Percentiles rank a stretch among this genome's conserved stretches.
Conservation (phyloP, 2,113 vertebrate species). For the Arenaria interpres region DNA sequence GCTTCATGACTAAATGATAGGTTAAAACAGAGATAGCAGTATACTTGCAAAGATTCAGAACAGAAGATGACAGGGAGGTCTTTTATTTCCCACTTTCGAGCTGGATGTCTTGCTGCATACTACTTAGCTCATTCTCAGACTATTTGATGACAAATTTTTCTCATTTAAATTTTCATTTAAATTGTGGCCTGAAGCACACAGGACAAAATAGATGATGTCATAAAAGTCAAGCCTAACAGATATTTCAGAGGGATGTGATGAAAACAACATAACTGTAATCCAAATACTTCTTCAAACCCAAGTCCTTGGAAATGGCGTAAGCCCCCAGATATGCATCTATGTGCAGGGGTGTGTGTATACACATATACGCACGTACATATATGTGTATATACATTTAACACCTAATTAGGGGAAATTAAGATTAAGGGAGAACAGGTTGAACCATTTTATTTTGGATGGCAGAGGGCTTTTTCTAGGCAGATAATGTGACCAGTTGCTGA, state of each 20-base stretch:
- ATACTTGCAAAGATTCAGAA: neutral
- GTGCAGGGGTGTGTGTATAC: too few relatives aligned
- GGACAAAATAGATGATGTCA: neutral
- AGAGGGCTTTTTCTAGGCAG: neutral
- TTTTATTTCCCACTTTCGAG: neutral
- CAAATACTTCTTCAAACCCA: neutral
- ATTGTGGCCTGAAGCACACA: neutral
- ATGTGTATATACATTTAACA: neutral
- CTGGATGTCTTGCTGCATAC: neutral
- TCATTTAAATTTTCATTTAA: neutral
- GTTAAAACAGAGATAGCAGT: neutral
- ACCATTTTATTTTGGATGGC: neutral
- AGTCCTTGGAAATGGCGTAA: neutral
- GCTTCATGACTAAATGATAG: neutral
- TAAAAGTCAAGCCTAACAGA: neutral
- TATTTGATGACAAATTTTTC: neutral
- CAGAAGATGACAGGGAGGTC: neutral
- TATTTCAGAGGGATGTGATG: neutral
- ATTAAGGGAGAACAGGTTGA: neutral
- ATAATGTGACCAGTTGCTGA: neutral
- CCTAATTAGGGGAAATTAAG: neutral
- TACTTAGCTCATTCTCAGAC: neutral
- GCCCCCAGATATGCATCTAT: rapidly evolving
- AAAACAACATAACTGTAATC: neutral
- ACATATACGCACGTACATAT: neutral